These are phyloP conservation scores for Andrena fulva DNA, from an alignment of 2,888 invertebrate genomes.

Conservation along the genomic window DNA sequence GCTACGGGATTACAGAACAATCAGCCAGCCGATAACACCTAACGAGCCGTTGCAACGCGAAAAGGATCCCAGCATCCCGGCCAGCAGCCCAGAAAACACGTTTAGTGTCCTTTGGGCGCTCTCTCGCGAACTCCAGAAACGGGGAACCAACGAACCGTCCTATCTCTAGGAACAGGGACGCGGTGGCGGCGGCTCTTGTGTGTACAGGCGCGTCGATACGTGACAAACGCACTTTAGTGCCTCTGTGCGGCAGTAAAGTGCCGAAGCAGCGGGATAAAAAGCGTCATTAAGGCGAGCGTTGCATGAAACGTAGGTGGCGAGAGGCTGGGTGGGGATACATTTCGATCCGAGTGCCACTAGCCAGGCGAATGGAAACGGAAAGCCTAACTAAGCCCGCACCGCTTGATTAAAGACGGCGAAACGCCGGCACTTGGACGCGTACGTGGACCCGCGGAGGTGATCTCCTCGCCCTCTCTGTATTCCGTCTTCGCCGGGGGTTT, in stretches of 20 bases:
- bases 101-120: not conserved
- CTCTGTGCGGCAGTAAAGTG: slow-evolving; percentile 40
- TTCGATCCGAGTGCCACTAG: slow-evolving; percentile 44
- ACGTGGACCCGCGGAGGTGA: slow-evolving; percentile 6
- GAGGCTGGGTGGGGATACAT: not conserved
- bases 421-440: slow-evolving; percentile 22
- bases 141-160: not conserved
- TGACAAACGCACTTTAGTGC: slow-evolving; percentile 62
- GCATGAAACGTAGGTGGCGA: slow-evolving; percentile 49
- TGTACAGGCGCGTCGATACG: slow-evolving; percentile 50
- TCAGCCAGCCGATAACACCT: no score
- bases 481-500: slow-evolving; percentile 26
- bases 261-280: slow-evolving; percentile 59
- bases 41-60: not conserved
- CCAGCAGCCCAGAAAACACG: not conserved
- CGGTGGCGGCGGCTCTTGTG: not conserved
- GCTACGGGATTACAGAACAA: no score
- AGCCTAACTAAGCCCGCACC: slow-evolving; percentile 54
- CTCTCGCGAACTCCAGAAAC: not conserved
- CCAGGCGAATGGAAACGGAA: slow-evolving; percentile 36
- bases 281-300: slow-evolving; percentile 49
- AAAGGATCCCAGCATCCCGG: not conserved
- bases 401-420: slow-evolving; percentile 58
- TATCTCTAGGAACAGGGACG: not conserved
- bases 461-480: slow-evolving; percentile 36